Base-by-base conservation (phyloP, 1,140 invertebrate species). In the Brachionus angularis region DNA sequence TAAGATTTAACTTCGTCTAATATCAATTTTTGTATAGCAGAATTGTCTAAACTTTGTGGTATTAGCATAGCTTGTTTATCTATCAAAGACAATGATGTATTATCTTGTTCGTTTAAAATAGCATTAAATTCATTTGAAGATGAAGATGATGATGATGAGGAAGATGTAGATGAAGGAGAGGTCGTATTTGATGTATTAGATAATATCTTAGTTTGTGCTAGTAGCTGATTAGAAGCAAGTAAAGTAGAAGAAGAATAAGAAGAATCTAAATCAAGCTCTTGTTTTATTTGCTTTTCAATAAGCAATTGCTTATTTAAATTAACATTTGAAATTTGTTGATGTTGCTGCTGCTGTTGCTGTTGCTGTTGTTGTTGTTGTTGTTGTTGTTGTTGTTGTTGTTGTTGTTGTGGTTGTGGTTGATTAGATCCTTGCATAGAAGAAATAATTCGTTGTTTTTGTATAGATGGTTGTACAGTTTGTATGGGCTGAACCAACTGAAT, bases 11-110 rank as follows among this genome's bases (percentile, higher is more conserved):
- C 42, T 47, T 67, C 42, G 8, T 67, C 62, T 18, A 29, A 46
- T 10, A 67, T 18, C 12, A 67, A 47, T 50, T 31, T 67, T 12
- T 67, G 62, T n/a, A 67, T 67, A 7, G 62, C 44, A 18, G 27
- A 46, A 12, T 46, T 47, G 42, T 67, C 62, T 18, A 67, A 34
- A 33, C 29, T 67, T 49, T 67, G 62, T 27, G 62, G 62, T 36
- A 58, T 36, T 3, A 58, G 33, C 53, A 58, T 58, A 23, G 16
- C 36, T 27, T 23, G 36, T 39, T 58, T n/a, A 3, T 42, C 5
- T 42, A 14, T n/a, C 4, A 7, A 42, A 14, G 39, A 42, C 10
- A 8, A 14, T 14, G 3, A 14, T n/a, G 10, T n/a, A 14, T 58
- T 36, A 4, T 31, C 0, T 14, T 58, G 3, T 14, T 16, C 4